Evolutionary conservation across 1,140 invertebrate genomes (phyloP).

Genomic region (Saxidomus purpurata): DNA sequence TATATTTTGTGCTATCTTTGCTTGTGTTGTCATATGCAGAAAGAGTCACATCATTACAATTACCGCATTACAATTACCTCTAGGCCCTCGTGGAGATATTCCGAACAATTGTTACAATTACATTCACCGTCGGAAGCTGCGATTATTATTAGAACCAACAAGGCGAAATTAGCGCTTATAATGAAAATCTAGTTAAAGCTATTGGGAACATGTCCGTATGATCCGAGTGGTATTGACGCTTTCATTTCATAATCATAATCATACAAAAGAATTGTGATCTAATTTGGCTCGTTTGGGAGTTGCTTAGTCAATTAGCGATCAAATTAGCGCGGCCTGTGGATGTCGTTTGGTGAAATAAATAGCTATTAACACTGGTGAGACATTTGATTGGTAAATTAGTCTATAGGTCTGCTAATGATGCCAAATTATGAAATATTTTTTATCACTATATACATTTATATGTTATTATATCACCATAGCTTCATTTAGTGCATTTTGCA

Average conservation of each 20-base stretch:
- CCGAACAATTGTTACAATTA: conserved; percentile 61
- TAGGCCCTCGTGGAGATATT: not conserved
- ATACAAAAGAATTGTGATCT: conserved; percentile 64
- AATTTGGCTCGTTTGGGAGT: conserved; percentile 60
- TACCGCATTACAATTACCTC: conserved; percentile 48
- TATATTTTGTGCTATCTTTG: not conserved
- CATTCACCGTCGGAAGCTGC: conserved; percentile 32
- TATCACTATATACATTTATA: not conserved
- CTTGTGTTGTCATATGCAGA: conserved; percentile 48
- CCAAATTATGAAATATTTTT: conserved; percentile 20
- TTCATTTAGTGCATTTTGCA: not conserved
- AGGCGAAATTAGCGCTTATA: conserved; percentile 60
- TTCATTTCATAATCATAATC: conserved; percentile 68
- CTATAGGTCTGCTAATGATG: conserved; percentile 36
- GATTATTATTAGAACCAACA: conserved; percentile 63
- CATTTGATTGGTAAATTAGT: conserved; percentile 54
- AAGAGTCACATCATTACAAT: conserved; percentile 28
- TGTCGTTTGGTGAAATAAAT: conserved; percentile 49
- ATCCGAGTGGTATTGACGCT: conserved; percentile 64
- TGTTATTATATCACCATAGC: not conserved
- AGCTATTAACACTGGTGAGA: conserved; percentile 4
- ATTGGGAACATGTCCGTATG: conserved; percentile 39
- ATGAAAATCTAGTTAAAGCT: conserved; percentile 66
- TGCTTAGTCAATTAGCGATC: conserved; percentile 54
- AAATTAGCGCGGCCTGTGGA: conserved; percentile 42